A percentile compares a stretch with the other conserved stretches of the same genome.
These are phyloP conservation scores for Melanargia galathea DNA, from an alignment of 2,888 invertebrate genomes.

Conservation along the genomic window DNA sequence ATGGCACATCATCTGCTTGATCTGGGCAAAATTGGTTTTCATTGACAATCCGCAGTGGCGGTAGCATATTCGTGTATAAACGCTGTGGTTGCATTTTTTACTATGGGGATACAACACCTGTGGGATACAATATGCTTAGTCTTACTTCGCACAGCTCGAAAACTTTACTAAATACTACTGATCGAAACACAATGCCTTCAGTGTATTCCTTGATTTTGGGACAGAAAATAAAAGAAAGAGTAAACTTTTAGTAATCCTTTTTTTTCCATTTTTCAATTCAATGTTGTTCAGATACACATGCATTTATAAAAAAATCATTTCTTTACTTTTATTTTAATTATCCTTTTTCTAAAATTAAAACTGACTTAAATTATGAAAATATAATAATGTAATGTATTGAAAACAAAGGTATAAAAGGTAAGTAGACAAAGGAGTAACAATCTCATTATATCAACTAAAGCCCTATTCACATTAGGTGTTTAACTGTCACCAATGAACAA, in stretches of 20 bases:
- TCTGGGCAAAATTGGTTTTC: too few species aligned
- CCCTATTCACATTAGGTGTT: slow-evolving; percentile 1
- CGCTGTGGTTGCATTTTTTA: too few species aligned
- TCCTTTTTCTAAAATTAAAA: slow-evolving; percentile 14
- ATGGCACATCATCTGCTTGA: too few species aligned
- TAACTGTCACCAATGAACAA: neutral
- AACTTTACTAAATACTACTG: too few species aligned
- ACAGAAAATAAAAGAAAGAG: neutral
- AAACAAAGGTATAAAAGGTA: slow-evolving; percentile 12
- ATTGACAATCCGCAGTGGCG: too few species aligned
- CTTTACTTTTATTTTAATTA: slow-evolving; percentile 5
- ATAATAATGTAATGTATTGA: slow-evolving; percentile 23
- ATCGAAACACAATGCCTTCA: too few species aligned
- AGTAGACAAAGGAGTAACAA: neutral
- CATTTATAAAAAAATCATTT: slow-evolving; percentile 13
- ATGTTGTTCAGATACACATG: slow-evolving; percentile 19
- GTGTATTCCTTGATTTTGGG: neutral
- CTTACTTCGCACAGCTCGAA: too few species aligned
- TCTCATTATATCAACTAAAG: neutral
- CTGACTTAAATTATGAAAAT: slow-evolving; percentile 29
- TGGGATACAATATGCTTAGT: too few species aligned
- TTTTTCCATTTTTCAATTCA: slow-evolving; percentile 13
- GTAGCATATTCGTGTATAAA: too few species aligned
- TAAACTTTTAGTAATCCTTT: slow-evolving; percentile 16
- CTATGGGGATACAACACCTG: too few species aligned